Evolutionary conservation across 1,140 invertebrate genomes (phyloP).

Genomic region (Drosophila ohnishii): DNA sequence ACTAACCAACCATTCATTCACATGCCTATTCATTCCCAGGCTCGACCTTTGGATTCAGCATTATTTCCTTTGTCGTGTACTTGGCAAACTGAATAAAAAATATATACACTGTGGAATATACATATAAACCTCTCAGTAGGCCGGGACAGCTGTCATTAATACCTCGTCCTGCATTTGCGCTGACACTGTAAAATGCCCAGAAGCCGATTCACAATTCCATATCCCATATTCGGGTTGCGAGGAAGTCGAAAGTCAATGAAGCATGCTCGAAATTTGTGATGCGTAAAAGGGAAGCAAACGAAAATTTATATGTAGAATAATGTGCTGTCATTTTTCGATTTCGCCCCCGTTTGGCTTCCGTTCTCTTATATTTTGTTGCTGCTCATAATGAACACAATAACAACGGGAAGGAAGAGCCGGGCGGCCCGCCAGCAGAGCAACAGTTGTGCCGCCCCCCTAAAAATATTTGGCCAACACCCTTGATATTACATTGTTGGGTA

Average conservation of each 20-base stretch:
- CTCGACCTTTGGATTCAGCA: background rate
- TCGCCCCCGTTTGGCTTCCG: conserved; percentile 1
- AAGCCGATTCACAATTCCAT: conserved; percentile 31
- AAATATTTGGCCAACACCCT: conserved; percentile 16
- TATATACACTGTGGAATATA: background rate
- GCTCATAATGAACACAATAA: conserved; percentile 53
- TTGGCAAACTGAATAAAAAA: conserved; percentile 9
- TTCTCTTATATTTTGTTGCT: conserved; percentile 19
- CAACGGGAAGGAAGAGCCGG: background rate
- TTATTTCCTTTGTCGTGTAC: conserved; percentile 4
- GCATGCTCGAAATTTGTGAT: conserved; percentile 69
- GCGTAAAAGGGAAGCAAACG: conserved; percentile 58
- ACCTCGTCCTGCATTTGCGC: conserved; percentile 66
- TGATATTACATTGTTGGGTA: background rate
- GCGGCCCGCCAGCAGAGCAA: conserved; percentile 28
- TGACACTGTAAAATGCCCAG: conserved; percentile 63
- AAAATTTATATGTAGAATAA: conserved; percentile 57
- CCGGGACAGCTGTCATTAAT: conserved; percentile 62
- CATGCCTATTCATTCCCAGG: conserved; percentile 5
- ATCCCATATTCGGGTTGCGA: conserved; percentile 23
- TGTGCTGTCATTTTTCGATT: conserved; percentile 62
- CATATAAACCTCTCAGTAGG: conserved; percentile 26
- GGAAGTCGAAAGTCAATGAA: conserved; percentile 73
- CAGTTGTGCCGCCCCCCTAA: conserved; percentile 37
- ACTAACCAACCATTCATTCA: conserved; percentile 13